Evolutionary conservation across 2,113 vertebrate genomes (phyloP), one percentile per base, ranked within the genome.

Genomic region (Ctenomys sociabilis): DNA sequence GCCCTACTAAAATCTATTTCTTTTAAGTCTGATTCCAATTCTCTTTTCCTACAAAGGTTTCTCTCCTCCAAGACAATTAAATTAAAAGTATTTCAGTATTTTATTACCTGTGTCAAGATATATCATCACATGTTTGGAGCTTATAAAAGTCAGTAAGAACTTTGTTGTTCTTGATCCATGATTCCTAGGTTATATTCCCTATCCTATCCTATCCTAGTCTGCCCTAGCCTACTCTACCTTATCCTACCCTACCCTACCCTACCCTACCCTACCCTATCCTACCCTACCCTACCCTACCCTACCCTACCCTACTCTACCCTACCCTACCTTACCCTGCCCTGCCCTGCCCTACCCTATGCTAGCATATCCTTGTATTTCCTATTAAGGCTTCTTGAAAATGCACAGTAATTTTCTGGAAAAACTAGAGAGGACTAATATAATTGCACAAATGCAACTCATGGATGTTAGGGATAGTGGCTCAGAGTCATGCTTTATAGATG

Each of bases 51-150:
- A 73, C 17, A 84, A 63, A 49, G 8, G 22, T 30, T 73, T 80
- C 81, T 24, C 24, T 81, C 43, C 43, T 12, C 10, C 43, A 21
- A 83, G 61, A 77, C 3, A 66, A 66, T 84, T 35, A 84, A 21
- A 77, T 84, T 85, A n/a, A n/a, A n/a, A n/a, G n/a, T 64, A 59
- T 94, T 52, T 86, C 84, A 91, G 64, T 30, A 64, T 17, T 70
- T 40, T 88, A 61, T 30, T n/a, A 88, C 16, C 37, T 61, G 26
- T 19, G 4, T 70, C 77, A 70, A 10, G 59, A 68, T 35, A 43
- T 24, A 61, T 45, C 63, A 80, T 85, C 32, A 78, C 45, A 72
- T 61, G 22, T 63, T 88, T 40, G 32, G 10, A 43, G 28, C 6
- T 77, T 78, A 22, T 7, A 77, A 94, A 94, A 75, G 26, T 28